Conservation (phyloP, 1,140 invertebrate species). For the Drosophila sechellia region DNA sequence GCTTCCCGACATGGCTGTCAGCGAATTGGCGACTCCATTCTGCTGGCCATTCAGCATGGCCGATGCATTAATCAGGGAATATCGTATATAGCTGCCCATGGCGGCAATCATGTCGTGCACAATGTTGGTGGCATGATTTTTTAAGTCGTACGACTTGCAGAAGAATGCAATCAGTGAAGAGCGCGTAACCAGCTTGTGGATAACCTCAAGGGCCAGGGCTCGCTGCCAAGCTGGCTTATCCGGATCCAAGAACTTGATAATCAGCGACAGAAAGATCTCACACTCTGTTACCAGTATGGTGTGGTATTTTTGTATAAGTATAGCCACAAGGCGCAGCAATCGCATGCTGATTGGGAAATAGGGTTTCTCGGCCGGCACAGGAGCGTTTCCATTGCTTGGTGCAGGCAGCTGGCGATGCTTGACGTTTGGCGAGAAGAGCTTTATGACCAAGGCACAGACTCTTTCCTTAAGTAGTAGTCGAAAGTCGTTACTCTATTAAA, state of each 20-base stretch:
- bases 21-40: slow-evolving; percentile 77
- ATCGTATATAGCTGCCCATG: slow-evolving; percentile 97
- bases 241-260: slow-evolving; percentile 98
- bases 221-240: slow-evolving; percentile 98
- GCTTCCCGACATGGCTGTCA: slow-evolving; percentile 75
- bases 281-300: slow-evolving; percentile 97
- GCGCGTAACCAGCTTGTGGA: slow-evolving; percentile 97
- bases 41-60: slow-evolving; percentile 86
- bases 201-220: slow-evolving; percentile 96
- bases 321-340: slow-evolving; percentile 95
- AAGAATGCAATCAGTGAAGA: slow-evolving; percentile 95
- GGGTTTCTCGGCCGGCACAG: slow-evolving; percentile 92
- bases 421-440: slow-evolving; percentile 98
- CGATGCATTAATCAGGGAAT: slow-evolving; percentile 88
- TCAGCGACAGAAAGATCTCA: slow-evolving; percentile 98
- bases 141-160: slow-evolving; percentile 97
- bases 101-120: slow-evolving; percentile 98
- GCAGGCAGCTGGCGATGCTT: slow-evolving; percentile 91
- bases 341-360: slow-evolving; percentile 99
- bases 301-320: slow-evolving; percentile 97
- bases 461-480: slow-evolving; percentile 97
- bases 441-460: slow-evolving; percentile 98
- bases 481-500: slow-evolving; percentile 93
- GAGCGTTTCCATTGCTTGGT: slow-evolving; percentile 84
- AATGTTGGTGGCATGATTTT: slow-evolving; percentile 96